These are phyloP conservation scores for Chroicocephalus ridibundus DNA, from an alignment of 2,113 vertebrate species.

Conservation along the genomic window DNA sequence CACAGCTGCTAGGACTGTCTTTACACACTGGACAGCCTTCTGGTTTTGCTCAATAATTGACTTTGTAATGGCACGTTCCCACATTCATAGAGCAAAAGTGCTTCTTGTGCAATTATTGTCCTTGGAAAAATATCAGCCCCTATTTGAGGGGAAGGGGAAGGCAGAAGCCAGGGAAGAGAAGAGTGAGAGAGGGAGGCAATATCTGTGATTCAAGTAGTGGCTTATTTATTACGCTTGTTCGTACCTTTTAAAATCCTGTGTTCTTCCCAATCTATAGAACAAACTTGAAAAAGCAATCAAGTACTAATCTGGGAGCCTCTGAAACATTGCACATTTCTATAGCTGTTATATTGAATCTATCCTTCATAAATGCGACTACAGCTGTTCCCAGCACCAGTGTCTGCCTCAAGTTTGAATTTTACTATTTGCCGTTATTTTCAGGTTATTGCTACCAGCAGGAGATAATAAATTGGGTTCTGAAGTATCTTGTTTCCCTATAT, in stretches of 20 bases:
- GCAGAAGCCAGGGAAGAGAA: not conserved
- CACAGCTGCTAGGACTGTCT: not conserved
- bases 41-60: not conserved
- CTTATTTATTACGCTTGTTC: not conserved
- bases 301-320: conserved; percentile 27
- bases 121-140: not conserved
- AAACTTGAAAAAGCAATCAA: conserved; percentile 53
- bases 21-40: not conserved
- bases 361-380: conserved; percentile 26
- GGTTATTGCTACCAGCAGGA: conserved; percentile 55
- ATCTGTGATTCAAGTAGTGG: not conserved
- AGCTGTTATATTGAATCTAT: conserved; percentile 29
- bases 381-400: conserved; percentile 19
- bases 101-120: not conserved
- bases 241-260: conserved; percentile 8
- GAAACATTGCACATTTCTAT: conserved; percentile 31
- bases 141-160: not conserved
- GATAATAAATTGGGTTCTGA: conserved; percentile 61
- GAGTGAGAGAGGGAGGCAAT: not conserved
- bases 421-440: conserved; percentile 55
- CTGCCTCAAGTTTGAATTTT: conserved; percentile 55
- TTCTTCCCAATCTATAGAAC: conserved; percentile 11
- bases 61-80: not conserved
- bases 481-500: conserved; percentile 37
- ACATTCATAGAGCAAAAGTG: not conserved